phyloP scores from a whole-genome alignment of 2,797 vertebrate species.

The Heliangelus exortis region DNA sequence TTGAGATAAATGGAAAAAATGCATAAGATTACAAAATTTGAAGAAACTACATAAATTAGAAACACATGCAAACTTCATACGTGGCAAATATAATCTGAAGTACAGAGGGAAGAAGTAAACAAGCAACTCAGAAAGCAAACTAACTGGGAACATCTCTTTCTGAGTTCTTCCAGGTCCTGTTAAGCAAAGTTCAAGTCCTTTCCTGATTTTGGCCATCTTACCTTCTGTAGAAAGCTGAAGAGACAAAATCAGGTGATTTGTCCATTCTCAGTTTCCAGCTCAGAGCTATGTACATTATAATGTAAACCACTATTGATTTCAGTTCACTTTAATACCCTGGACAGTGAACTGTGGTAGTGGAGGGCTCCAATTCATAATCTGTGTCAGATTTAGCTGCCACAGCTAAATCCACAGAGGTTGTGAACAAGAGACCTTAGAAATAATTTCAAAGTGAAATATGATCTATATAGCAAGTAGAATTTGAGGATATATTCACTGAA shows the following conservation, averaged over 20 bases:
- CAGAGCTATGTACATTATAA: constrained; percentile 34
- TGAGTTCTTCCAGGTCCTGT: neutral
- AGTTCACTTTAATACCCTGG: constrained; percentile 54
- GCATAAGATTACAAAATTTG: neutral
- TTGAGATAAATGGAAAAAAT: neutral
- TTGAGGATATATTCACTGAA: neutral
- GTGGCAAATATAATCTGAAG: neutral
- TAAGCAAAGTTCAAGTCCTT: neutral
- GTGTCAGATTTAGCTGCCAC: constrained; percentile 26
- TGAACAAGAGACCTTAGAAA: constrained; percentile 9
- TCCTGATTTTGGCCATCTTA: neutral
- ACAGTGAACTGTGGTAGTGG: constrained; percentile 46
- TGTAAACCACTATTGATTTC: constrained; percentile 68
- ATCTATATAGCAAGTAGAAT: neutral
- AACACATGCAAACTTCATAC: neutral
- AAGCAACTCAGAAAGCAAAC: neutral
- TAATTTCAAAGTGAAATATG: constrained; percentile 8
- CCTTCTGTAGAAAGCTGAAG: neutral
- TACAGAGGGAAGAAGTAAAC: neutral
- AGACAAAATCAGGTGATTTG: neutral
- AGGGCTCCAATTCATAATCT: constrained; percentile 48
- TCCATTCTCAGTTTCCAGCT: constrained; percentile 23
- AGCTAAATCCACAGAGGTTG: constrained; percentile 32
- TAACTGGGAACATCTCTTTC: neutral
- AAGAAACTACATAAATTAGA: neutral